Percentiles rank a stretch among this genome's conserved stretches.
These are phyloP conservation scores for Varanus komodoensis DNA, from an alignment of 2,113 vertebrate species.

Conservation along the genomic window DNA sequence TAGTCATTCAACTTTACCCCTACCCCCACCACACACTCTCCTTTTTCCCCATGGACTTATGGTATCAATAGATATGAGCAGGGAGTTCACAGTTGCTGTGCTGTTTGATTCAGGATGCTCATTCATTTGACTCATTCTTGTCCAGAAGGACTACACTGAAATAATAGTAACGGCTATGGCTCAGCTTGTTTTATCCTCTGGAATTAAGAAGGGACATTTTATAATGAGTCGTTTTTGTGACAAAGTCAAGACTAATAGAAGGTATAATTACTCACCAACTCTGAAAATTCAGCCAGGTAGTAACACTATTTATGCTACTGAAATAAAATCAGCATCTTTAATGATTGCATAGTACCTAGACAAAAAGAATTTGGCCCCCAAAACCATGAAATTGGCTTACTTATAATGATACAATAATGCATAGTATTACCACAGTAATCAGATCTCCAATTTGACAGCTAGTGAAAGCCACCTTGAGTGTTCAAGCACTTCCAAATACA, in stretches of 20 bases:
- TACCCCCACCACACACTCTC: too few species aligned
- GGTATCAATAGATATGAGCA: too few species aligned
- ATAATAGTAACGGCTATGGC: background rate
- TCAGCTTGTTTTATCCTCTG: background rate
- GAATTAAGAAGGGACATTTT: background rate
- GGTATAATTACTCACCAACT: background rate
- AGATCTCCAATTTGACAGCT: too few species aligned
- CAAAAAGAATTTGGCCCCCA: too few species aligned
- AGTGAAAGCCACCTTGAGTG: too few species aligned
- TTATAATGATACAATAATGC: background rate
- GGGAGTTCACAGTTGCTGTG: background rate
- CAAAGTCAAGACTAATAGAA: background rate
- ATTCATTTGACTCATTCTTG: background rate
- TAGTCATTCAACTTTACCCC: too few species aligned
- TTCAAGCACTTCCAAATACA: too few species aligned
- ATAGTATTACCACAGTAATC: too few species aligned
- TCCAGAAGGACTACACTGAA: background rate
- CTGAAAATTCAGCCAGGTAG: too few species aligned
- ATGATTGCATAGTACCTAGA: too few species aligned
- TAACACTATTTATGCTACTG: background rate
- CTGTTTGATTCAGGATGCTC: background rate
- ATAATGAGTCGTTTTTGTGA: background rate
- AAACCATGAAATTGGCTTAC: background rate
- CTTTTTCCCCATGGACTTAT: too few species aligned
- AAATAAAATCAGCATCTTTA: background rate